phyloP scores from a whole-genome alignment of 2,797 vertebrate species.

The Sylvilagus floridanus region DNA sequence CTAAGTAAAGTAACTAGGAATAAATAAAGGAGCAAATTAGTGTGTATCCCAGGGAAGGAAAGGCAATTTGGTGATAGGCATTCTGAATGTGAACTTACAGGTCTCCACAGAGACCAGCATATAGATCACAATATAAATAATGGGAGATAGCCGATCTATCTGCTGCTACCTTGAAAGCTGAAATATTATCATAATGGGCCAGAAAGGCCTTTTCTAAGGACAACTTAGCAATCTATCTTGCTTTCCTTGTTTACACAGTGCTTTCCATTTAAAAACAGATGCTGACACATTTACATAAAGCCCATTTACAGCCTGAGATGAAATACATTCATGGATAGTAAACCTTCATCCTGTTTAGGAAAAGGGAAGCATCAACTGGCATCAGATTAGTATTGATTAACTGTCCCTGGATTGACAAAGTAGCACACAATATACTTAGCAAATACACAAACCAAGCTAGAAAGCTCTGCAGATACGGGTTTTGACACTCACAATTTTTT shows the following conservation, averaged over 20 bases:
- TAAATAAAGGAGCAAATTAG: not conserved
- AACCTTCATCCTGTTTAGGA: conserved; percentile 85
- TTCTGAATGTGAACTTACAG: conserved; percentile 33
- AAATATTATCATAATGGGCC: conserved; percentile 68
- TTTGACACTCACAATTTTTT: conserved; percentile 79
- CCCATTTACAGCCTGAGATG: conserved; percentile 77
- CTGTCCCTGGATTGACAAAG: conserved; percentile 85
- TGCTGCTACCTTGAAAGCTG: conserved; percentile 29
- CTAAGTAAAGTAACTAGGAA: not conserved
- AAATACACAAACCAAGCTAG: conserved; percentile 81
- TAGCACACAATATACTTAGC: conserved; percentile 80
- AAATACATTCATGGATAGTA: conserved; percentile 82
- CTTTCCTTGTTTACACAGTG: conserved; percentile 82
- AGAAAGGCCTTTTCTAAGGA: conserved; percentile 64
- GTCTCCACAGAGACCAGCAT: not conserved
- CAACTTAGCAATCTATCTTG: conserved; percentile 72
- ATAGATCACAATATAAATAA: conserved; percentile 47
- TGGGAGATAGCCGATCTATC: not conserved
- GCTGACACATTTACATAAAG: conserved; percentile 82
- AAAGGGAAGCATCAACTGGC: conserved; percentile 80
- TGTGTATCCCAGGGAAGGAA: not conserved
- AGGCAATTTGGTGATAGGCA: not conserved
- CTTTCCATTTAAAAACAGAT: conserved; percentile 76
- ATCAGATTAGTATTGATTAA: conserved; percentile 88
- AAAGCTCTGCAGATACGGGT: conserved; percentile 81